Evolutionary conservation across 2,888 invertebrate genomes (phyloP).

Genomic region (Pollenia angustigena): DNA sequence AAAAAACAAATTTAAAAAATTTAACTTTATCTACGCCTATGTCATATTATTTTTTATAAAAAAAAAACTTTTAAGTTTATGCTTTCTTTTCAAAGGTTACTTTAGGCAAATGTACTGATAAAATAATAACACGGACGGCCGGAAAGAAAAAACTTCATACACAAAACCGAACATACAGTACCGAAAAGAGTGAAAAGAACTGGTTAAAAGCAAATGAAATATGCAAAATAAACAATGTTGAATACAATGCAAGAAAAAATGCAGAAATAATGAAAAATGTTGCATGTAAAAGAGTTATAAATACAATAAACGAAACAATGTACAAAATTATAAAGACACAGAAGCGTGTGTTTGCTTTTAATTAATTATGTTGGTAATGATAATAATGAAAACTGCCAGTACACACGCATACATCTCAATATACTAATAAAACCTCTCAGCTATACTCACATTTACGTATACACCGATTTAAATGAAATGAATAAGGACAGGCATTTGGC

Average conservation of each 20-base stretch:
- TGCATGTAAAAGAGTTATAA: constrained; percentile 40
- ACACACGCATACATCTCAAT: constrained; percentile 7
- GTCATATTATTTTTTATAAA: background rate
- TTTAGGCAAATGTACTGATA: constrained; percentile 48
- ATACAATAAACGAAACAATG: constrained; percentile 63
- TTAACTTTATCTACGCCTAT: background rate
- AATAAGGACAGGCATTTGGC: constrained; percentile 41
- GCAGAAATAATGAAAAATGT: constrained; percentile 4
- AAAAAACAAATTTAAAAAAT: too few relatives aligned
- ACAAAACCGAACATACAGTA: background rate
- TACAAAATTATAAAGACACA: constrained; percentile 57
- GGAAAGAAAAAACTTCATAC: background rate
- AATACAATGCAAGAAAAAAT: constrained; percentile 8
- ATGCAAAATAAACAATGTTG: constrained; percentile 61
- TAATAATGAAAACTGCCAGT: constrained; percentile 66
- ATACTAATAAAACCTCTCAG: background rate
- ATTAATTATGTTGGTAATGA: constrained; percentile 70
- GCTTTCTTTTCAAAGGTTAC: constrained; percentile 5
- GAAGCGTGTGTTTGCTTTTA: constrained; percentile 70
- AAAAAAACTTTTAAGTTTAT: background rate
- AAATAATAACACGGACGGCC: constrained; percentile 11
- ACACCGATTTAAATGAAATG: constrained; percentile 1
- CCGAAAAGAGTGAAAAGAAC: constrained; percentile 26
- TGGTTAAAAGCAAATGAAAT: constrained; percentile 52
- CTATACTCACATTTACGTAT: constrained; percentile 5